These are phyloP conservation scores for Sapayoa aenigma DNA, from an alignment of 2,113 vertebrate genomes.

Conservation along the genomic window DNA sequence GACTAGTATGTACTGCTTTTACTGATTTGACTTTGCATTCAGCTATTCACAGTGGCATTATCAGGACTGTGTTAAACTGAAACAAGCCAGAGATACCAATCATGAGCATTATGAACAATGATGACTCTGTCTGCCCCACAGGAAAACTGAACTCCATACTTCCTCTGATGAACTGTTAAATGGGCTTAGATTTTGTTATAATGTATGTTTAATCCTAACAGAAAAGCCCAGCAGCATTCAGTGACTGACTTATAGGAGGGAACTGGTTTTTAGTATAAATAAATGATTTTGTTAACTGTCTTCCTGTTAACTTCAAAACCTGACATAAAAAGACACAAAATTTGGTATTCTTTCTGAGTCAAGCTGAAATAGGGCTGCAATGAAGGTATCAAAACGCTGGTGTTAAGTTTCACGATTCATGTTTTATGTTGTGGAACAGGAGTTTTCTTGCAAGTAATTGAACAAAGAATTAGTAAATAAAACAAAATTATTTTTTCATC, in stretches of 20 bases:
- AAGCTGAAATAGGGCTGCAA: background rate
- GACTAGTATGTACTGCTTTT: background rate
- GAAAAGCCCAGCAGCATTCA: background rate
- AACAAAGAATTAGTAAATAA: background rate
- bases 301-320: background rate
- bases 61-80: background rate
- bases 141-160: background rate
- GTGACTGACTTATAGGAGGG: background rate
- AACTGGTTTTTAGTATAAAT: background rate
- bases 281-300: background rate
- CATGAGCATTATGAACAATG: background rate
- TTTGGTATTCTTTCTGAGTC: background rate
- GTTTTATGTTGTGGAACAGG: background rate
- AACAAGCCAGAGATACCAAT: background rate
- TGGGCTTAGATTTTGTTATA: background rate
- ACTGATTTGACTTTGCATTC: background rate
- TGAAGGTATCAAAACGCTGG: background rate
- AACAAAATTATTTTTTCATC: background rate
- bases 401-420: background rate
- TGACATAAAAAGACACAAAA: background rate
- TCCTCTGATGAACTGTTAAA: background rate
- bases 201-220: conserved; percentile 17
- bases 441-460: background rate
- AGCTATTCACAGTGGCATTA: background rate
- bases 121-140: background rate